Percentiles rank a stretch among this genome's conserved stretches.
phyloP scores from a whole-genome alignment of 2,113 vertebrate genomes.

The Shinisaurus crocodilurus region DNA sequence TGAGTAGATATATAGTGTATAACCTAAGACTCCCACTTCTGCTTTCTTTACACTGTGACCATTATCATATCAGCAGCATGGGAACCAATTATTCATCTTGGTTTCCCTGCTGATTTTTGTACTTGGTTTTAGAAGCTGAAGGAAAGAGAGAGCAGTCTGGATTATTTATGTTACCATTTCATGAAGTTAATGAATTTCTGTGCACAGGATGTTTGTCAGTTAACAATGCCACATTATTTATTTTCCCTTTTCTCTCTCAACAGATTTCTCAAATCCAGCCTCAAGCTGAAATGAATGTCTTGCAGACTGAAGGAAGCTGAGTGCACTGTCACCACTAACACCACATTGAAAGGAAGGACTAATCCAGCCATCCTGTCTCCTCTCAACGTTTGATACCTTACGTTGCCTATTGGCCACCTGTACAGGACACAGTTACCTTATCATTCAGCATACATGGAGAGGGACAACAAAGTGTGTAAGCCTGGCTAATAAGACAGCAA shows the following conservation, averaged over 20 bases:
- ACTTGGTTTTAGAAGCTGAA: neutral
- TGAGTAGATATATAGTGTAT: too few species aligned
- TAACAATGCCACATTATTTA: conserved; percentile 52
- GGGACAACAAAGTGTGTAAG: conserved; percentile 77
- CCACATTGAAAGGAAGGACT: conserved; percentile 44
- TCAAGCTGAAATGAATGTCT: conserved; percentile 60
- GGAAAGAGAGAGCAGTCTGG: neutral
- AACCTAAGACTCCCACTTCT: neutral
- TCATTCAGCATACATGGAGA: conserved; percentile 76
- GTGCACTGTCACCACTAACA: conserved; percentile 12
- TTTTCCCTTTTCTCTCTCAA: conserved; percentile 57
- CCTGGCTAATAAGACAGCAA: conserved; percentile 77
- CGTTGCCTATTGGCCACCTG: conserved; percentile 74
- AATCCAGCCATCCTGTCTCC: conserved; percentile 26
- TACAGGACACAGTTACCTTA: conserved; percentile 58
- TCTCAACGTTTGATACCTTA: conserved; percentile 46
- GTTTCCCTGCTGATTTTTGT: neutral
- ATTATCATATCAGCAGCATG: neutral
- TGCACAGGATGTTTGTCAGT: conserved; percentile 13
- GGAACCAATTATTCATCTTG: neutral
- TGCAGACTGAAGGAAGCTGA: conserved; percentile 48
- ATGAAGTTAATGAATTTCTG: conserved; percentile 8
- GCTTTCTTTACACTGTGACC: neutral
- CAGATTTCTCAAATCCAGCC: conserved; percentile 57
- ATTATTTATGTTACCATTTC: conserved; percentile 10